Conservation (phyloP, 2,888 invertebrate species). For the Pterostichus madidus region DNA sequence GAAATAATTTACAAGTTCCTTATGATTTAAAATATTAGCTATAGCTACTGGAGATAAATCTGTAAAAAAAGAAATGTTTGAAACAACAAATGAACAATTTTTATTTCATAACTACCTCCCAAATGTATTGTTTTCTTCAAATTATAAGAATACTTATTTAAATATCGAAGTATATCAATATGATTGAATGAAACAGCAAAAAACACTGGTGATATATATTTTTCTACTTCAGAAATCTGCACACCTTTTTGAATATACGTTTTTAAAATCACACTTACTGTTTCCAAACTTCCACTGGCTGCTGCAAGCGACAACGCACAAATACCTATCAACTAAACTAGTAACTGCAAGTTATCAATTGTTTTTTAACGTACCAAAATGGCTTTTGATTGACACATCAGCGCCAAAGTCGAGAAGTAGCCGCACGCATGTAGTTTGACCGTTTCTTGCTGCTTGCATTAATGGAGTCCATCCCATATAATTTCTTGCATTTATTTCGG, state of each 20-base stretch:
- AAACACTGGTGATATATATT: conserved; percentile 73
- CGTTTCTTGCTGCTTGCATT: conserved; percentile 75
- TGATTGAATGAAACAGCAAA: conserved; percentile 73
- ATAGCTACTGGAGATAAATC: conserved; percentile 14
- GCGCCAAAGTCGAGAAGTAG: conserved; percentile 73
- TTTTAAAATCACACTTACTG: conserved; percentile 72
- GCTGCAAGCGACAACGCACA: conserved; percentile 74
- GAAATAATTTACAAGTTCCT: conserved; percentile 5
- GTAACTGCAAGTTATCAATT: conserved; percentile 48
- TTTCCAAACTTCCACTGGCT: conserved; percentile 73
- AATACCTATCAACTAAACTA: conserved; percentile 71
- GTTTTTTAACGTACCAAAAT: conserved; percentile 72
- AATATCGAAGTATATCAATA: conserved; percentile 72
- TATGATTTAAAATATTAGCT: conserved; percentile 26
- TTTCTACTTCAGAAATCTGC: conserved; percentile 73
- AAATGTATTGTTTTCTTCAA: conserved; percentile 70
- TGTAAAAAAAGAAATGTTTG: conserved; percentile 18
- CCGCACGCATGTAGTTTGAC: conserved; percentile 72
- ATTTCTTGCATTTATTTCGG: conserved; percentile 73
- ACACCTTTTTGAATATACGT: conserved; percentile 74
- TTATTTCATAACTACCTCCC: conserved; percentile 71
- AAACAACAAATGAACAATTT: background rate
- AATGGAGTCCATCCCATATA: conserved; percentile 76
- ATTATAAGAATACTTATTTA: conserved; percentile 72
- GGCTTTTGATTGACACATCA: conserved; percentile 73